These are phyloP conservation scores for Passerina amoena DNA, from an alignment of 2,113 vertebrate genomes.

Conservation along the genomic window DNA sequence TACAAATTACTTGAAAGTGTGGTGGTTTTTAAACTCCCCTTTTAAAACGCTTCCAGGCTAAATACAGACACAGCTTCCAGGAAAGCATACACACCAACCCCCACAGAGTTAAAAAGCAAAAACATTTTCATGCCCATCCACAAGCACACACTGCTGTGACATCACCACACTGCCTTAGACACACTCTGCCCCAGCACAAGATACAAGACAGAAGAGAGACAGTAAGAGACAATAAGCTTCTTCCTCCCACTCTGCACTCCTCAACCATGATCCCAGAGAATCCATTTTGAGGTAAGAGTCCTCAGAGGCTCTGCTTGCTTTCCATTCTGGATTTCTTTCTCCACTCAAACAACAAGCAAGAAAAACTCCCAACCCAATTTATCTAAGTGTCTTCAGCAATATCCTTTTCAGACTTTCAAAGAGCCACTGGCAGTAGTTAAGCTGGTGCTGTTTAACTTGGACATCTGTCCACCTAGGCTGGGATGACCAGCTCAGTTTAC, in stretches of 20 bases:
- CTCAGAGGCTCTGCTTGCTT: not conserved
- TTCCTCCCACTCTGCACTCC: not conserved
- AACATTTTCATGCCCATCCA: not conserved
- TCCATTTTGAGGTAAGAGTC: not conserved
- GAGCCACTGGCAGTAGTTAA: constrained; percentile 32
- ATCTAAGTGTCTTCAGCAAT: constrained; percentile 27
- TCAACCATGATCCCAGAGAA: not conserved
- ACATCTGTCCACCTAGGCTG: constrained; percentile 44
- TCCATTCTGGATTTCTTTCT: not conserved
- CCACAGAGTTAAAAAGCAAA: not conserved
- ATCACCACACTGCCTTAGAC: not conserved
- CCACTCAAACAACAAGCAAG: not conserved
- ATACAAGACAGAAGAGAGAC: not conserved
- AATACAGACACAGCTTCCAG: not conserved
- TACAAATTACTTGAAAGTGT: not conserved
- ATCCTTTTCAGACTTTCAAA: constrained; percentile 11
- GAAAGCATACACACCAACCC: not conserved
- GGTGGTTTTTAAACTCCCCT: not conserved
- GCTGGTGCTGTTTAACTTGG: constrained; percentile 55
- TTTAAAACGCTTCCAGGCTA: not conserved
- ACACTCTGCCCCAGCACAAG: not conserved
- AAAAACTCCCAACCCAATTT: constrained; percentile 20
- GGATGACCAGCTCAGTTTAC: constrained; percentile 60
- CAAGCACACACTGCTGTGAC: not conserved
- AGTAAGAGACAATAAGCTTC: not conserved